Evolutionary conservation across 2,113 vertebrate genomes (phyloP), one percentile per base, ranked within the genome.

Genomic region (Noturus placidus): DNA sequence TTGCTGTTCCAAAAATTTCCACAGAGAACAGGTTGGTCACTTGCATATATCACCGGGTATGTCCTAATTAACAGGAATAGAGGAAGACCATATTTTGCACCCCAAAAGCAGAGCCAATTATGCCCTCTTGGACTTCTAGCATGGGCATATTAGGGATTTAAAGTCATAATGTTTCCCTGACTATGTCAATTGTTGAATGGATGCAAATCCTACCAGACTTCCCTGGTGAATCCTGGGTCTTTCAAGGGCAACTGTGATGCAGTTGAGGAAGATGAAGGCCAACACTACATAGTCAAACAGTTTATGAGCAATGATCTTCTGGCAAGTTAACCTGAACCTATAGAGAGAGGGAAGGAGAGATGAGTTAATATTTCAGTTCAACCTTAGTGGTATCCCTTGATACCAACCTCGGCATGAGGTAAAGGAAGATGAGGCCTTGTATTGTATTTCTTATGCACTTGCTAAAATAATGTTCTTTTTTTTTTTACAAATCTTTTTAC

Each of bases 241-340:
- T 93, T 99, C 98, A 92, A 99, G 94, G 77, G 98, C 98, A 17
- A 99, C 98, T 0, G 98, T 99, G 93, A 99, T 99, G 92, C 98
- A 99, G 94, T 99, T 99, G 92, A 98, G 97, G 93, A 99, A 99
- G 93, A 99, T 99, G 93, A 99, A 99, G 86, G 96, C 97, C 94
- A 99, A 86, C 81, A 99, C 98, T 2, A 99, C 95, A 0, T 99
- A 98, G 93, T 99, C 98, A 2, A 99, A 99, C 83, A 99, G 96
- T 92, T 97, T 99, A 93, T 99, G 98, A 89, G 98, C 96, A 2
- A 99, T 99, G 91, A 99, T 92, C 74, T 97, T 97, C 95, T 99
- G 98, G 90, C 98, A 99, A 63, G 98, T 95, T 90, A 96, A 93
- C 46, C 98, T 95, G 94, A 99, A 98, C 94, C 98, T 99, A 94